Base-by-base conservation (phyloP, 2,797 vertebrate species). In the Buphagus erythrorhynchus region DNA sequence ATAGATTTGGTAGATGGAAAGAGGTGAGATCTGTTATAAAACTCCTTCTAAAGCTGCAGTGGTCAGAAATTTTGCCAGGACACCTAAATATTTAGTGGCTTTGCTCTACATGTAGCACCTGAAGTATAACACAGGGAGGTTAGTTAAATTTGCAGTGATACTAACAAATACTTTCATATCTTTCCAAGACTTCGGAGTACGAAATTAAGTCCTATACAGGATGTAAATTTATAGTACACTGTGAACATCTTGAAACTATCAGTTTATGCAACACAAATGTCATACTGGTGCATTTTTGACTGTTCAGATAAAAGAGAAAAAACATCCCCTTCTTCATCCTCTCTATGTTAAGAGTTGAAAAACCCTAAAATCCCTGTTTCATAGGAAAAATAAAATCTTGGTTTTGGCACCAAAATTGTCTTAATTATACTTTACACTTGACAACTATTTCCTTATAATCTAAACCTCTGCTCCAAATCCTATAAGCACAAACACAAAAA, bases 391-490 rank as follows among this genome's bases (percentile, higher is more conserved):
- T n/a, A 88, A 91, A 90, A 90, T 79, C 91, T 72, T 38, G 46
- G 36, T 94, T 94, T 90, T 91, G 82, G 95, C 65, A 92, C 77
- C 87, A 81, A 86, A 94, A 88, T 42, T 88, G 78, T 95, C 95
- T 97, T 96, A 97, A 97, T 97, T 96, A 93, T 91, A 91, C 89
- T 94, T 95, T 86, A 88, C 84, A 93, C 85, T 96, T 97, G 96
- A 97, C 91, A 96, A 93, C 87, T 94, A 73, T 97, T 97, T 98
- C 97, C 95, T 97, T 88, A 95, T 95, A 91, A 90, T 93, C 86
- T 80, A 78, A 90, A 97, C 80, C 91, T 97, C 92, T 93, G 86
- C 82, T 96, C 95, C 85, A 96, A 97, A 94, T 87, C 92, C 94
- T 95, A 95, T 87, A 97, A 96, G 93, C 73, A 61, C 86, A 94